phyloP scores from a whole-genome alignment of 1,140 invertebrate species.

The Diabrotica undecimpunctata region DNA sequence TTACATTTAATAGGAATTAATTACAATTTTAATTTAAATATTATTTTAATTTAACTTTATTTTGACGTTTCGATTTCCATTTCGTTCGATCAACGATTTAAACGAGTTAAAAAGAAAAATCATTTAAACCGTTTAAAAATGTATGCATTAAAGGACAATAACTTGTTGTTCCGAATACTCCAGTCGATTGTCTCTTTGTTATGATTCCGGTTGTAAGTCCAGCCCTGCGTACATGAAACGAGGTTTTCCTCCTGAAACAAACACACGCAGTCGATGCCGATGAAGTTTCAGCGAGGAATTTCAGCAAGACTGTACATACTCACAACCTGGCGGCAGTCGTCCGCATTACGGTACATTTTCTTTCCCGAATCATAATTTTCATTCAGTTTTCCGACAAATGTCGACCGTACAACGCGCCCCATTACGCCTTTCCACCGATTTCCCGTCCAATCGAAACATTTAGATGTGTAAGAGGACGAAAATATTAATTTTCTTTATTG shows the following conservation, averaged over 20 bases:
- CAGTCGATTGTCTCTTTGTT: no score
- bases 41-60: no score
- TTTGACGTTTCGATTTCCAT: no score
- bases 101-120: no score
- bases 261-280: constrained; percentile 6
- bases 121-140: no score
- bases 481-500: neutral
- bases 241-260: constrained; percentile 16
- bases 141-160: no score
- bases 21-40: no score
- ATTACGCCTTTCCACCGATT: neutral
- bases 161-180: no score
- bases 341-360: constrained; percentile 34
- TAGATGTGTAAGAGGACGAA: neutral
- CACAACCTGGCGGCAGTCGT: constrained; percentile 36
- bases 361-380: constrained; percentile 30
- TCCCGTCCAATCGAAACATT: neutral
- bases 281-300: constrained; percentile 15
- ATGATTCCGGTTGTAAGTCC: neutral
- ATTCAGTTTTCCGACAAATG: constrained; percentile 2
- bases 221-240: neutral
- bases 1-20: no score
- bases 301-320: constrained; percentile 16
- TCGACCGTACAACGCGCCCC: neutral
- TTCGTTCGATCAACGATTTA: no score